Percentiles rank a stretch among this genome's conserved stretches.
Evolutionary conservation across 2,113 vertebrate genomes (phyloP).

Genomic region (Chinchilla lanigera): DNA sequence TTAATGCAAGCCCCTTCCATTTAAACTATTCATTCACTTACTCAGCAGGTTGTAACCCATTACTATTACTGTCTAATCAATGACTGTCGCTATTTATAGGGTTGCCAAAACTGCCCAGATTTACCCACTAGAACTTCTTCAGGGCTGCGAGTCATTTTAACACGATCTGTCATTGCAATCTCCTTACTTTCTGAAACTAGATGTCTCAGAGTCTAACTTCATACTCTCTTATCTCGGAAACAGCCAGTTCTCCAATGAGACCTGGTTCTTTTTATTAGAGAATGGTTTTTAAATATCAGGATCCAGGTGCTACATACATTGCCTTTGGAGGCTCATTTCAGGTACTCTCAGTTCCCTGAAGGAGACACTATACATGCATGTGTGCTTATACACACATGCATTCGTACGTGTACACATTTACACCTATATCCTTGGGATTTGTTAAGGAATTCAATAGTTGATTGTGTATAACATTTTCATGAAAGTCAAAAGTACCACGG

Average conservation of each 20-base stretch:
- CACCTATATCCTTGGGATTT: background rate
- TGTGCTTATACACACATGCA: background rate
- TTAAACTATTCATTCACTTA: background rate
- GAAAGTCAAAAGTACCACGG: background rate
- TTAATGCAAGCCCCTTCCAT: background rate
- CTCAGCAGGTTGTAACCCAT: background rate
- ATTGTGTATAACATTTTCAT: background rate
- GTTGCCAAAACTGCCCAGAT: background rate
- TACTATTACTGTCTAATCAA: background rate
- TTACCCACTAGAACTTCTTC: background rate
- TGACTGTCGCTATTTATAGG: background rate
- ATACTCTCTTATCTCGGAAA: background rate
- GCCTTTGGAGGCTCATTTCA: background rate
- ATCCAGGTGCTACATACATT: background rate
- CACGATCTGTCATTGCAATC: background rate
- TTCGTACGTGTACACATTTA: background rate
- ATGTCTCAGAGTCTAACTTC: background rate
- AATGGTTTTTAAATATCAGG: constrained; percentile 5
- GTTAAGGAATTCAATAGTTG: background rate
- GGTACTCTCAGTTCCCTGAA: background rate
- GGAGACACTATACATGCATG: background rate
- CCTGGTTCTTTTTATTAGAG: background rate
- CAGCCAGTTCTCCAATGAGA: background rate
- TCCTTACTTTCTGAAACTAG: constrained; percentile 11
- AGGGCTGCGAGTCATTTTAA: background rate